phyloP scores from a whole-genome alignment of 2,888 invertebrate species.

The Melitaea athalia region DNA sequence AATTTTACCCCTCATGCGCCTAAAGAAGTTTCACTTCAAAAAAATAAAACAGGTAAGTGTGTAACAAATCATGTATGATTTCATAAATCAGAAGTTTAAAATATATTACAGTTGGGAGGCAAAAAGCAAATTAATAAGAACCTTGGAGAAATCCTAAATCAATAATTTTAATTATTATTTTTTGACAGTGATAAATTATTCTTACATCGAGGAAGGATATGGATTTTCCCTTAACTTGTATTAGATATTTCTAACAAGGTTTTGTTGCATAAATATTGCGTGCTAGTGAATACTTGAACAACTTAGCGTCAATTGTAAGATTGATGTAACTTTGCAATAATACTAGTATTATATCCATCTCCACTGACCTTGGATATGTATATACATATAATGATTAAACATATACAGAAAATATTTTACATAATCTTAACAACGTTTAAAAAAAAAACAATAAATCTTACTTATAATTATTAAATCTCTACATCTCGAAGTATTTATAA shows the following conservation, averaged over 20 bases:
- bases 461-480: no score
- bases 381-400: neutral
- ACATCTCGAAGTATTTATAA: no score
- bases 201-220: neutral
- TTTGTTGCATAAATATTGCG: conserved; percentile 20
- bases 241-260: conserved; percentile 12
- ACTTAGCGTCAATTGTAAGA: conserved; percentile 16
- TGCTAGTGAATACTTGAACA: conserved; percentile 17
- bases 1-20: no score
- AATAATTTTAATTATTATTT: neutral
- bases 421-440: neutral
- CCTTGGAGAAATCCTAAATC: neutral
- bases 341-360: neutral
- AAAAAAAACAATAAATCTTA: neutral
- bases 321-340: neutral
- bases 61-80: no score
- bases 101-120: no score
- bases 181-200: neutral
- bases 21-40: no score
- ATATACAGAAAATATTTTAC: no score
- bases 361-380: neutral
- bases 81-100: no score
- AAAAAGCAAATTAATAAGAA: neutral
- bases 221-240: conserved; percentile 10
- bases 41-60: no score